Evolutionary conservation across 2,888 invertebrate species (phyloP), one percentile per base, ranked within the genome.

Genomic region (Pilophorus perplexus): DNA sequence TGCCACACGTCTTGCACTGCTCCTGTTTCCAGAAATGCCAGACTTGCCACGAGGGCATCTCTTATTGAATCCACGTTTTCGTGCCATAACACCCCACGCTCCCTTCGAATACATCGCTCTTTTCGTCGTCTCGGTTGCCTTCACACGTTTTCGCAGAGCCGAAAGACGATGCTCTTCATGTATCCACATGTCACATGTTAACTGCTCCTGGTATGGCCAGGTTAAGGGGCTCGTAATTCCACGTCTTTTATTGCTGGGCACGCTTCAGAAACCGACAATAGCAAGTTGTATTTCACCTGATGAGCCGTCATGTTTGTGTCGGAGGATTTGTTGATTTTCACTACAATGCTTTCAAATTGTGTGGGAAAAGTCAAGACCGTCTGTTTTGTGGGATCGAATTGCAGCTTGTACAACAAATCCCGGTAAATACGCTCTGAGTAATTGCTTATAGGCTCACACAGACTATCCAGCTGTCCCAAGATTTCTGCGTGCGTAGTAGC

Each of bases 81-180:
- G 23, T 25, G 22, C 27, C 20, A 18, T 12, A 20, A 16, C 48
- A 25, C 14, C 14, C 2, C 6, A 10, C n/a, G n/a, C n/a, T 20
- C 14, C 14, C 25, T 52, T 52, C 25, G 27, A 8, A 52, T 52
- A 52, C 52, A 52, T 23, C 10, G 52, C 52, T 23, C 27, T 2
- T 18, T 25, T 27, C n/a, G n/a, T n/a, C n/a, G 52, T 4, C n/a
- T 22, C 25, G 6, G 52, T 23, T 22, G 22, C 52, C 14, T 25
- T 8, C 10, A 27, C 2, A 12, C 52, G 52, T 22, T 16, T 22
- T 12, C 12, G 4, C 5, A 48, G 16, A 6, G 3, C 48, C 3
- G 8, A 3, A 12, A 48, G 48, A 5, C 8, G 8, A 20, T 48
- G 18, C 20, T 48, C 42, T 12, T 42, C 42, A 42, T 4, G 6